Conservation (phyloP, 2,113 vertebrate species). For the Hylia prasina region DNA sequence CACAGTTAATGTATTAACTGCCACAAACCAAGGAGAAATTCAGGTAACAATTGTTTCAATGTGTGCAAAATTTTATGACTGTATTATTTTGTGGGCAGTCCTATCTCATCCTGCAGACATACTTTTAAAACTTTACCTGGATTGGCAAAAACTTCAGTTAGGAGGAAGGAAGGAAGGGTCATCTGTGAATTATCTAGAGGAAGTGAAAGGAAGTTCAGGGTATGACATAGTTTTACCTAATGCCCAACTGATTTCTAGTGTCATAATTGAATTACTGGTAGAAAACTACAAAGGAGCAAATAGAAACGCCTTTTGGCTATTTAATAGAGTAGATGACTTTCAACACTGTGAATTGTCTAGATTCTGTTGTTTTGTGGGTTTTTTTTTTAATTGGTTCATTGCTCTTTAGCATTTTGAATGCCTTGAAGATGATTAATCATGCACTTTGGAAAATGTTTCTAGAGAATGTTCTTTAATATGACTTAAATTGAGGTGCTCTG, state of each 20-base stretch:
- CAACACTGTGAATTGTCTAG: not conserved
- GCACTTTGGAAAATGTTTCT: not conserved
- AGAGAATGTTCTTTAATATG: not conserved
- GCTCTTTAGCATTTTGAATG: not conserved
- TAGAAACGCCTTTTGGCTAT: not conserved
- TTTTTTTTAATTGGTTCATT: not conserved
- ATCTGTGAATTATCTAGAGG: not conserved
- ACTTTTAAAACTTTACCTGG: not conserved
- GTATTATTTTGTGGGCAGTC: fast-evolving
- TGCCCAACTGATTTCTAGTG: not conserved
- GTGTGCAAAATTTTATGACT: not conserved
- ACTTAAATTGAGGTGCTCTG: not conserved
- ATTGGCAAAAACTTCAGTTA: not conserved
- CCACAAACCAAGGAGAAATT: not conserved
- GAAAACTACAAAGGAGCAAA: not conserved
- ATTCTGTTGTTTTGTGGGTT: not conserved
- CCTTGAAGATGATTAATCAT: not conserved
- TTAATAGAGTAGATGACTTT: not conserved
- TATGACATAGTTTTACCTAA: not conserved
- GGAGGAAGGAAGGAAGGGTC: not conserved
- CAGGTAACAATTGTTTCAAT: not conserved
- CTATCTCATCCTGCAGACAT: not conserved
- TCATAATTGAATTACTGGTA: not conserved
- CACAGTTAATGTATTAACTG: not conserved
- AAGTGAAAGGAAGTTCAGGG: not conserved